Evolutionary conservation across 1,140 invertebrate genomes (phyloP).

Genomic region (Elysia chlorotica): DNA sequence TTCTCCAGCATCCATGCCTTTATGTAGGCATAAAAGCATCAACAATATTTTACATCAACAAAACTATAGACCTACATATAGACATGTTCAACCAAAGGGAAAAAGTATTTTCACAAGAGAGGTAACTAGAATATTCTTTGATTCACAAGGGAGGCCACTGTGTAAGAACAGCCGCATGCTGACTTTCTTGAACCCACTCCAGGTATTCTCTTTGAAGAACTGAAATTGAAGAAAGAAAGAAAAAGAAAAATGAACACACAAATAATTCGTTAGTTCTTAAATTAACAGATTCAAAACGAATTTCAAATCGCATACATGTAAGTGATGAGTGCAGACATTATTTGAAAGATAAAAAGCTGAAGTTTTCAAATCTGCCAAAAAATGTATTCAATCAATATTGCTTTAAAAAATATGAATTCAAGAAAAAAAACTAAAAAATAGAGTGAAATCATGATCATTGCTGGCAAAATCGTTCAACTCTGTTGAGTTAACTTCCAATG

Average conservation of each 20-base stretch:
- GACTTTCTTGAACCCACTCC: constrained; percentile 13
- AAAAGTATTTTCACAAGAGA: too few relatives aligned
- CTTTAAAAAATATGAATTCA: neutral
- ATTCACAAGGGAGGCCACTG: constrained; percentile 2
- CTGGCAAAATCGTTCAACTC: too few relatives aligned
- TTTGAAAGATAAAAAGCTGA: neutral
- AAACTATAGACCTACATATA: neutral
- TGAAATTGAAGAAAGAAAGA: neutral
- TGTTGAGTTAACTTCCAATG: too few relatives aligned
- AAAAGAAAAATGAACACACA: too few relatives aligned
- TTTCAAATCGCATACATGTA: neutral
- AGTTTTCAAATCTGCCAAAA: neutral
- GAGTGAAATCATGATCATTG: too few relatives aligned
- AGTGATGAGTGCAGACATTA: neutral
- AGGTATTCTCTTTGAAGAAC: constrained; percentile 9
- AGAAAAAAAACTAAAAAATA: too few relatives aligned
- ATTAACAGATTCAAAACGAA: too few relatives aligned
- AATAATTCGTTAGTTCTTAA: neutral
- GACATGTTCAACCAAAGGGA: too few relatives aligned
- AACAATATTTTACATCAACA: neutral
- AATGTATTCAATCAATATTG: neutral
- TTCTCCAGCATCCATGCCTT: too few relatives aligned
- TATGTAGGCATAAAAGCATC: too few relatives aligned
- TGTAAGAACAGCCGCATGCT: neutral
- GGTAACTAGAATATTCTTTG: too few relatives aligned